Base-by-base conservation (phyloP, 2,113 vertebrate species). In the Phaethon lepturus region DNA sequence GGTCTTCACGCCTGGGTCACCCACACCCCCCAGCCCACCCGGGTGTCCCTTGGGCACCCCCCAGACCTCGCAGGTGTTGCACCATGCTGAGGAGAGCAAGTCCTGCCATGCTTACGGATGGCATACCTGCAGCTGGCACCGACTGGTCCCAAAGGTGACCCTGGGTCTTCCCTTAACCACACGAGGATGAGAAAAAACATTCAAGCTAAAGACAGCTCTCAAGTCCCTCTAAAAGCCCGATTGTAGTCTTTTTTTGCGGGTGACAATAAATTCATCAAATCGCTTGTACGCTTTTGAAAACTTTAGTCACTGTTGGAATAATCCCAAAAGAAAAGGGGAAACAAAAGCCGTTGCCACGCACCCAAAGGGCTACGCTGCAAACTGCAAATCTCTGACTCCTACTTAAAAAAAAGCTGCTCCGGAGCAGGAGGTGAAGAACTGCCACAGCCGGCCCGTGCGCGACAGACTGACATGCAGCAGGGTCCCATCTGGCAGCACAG, bases 11-110 rank as follows among this genome's bases (percentile, higher is more conserved):
- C 13, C 49, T 31, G 40, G 49, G 25, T 56, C 53, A 60, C 20
- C 19, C 17, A 12, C n/a, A 59, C 3, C 16, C 29, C 35, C 47
- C 0, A 0, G 0, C 23, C 35, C 13, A 87, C 25, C 58, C 47
- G 31, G 3, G 24, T 82, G 18, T 40, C 64, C 67, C 64, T 24
- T 50, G 33, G 15, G 58, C 56, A 68, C 38, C 52, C 63, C 24
- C 60, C 19, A 59, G 71, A 82, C 49, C 17, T 6, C 3, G 8
- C 31, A 81, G 45, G 13, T 29, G 7, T 17, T 58, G 47, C 52
- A 26, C 3, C 9, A 8, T 10, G 33, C 40, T 38, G 29, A 72
- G 74, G 20, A 88, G 7, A 79, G n/a, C 33, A 64, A 82, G n/a
- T 33, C 35, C 29, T 68, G 29, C 10, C 29, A 19, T 20, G 44